Evolutionary conservation across 2,888 invertebrate genomes (phyloP), one percentile per base, ranked within the genome.

Genomic region (Ormyrus labotus): DNA sequence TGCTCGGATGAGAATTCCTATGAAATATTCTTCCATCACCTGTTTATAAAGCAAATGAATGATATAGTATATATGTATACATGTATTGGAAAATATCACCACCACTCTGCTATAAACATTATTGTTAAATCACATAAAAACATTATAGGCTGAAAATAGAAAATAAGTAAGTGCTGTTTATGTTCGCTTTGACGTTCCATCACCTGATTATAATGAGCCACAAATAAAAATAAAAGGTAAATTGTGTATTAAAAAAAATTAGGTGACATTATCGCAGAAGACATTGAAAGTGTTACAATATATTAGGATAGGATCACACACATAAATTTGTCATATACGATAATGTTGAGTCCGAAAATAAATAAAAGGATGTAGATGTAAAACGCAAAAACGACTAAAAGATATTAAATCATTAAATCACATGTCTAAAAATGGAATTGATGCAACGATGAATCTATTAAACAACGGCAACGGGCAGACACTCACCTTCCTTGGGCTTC

Each of bases 401-500:
- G 48, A 68, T 13, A 45, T 68, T 10, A 68, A 68, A 19, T 34
- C n/a, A 34, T 55, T 13, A 45, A 51, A 80, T 55, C 58, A 64
- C 7, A 72, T 61, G 71, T 34, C 53, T 8, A 70, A 69, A 10
- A 69, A 64, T 70, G 65, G 61, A 72, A 51, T 53, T 61, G 60
- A 80, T 67, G 55, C 57, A 81, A 70, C 8, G 61, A 80, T 69
- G 78, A 53, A 69, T 65, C 70, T 71, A 70, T 71, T 47, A 75
- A 81, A 81, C 82, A 83, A 83, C 82, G 82, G 82, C 82, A 77
- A 82, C 81, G 78, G 83, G 60, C 83, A 84, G 83, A 88, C 87
- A 89, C 90, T 90, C 90, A 90, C 90, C 90, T 90, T 90, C 90
- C 86, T 89, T 90, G 85, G 90, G 87, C 78, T 90, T 89, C 83